Evolutionary conservation across 2,888 invertebrate genomes (phyloP).

Genomic region (Fissipunctia ypsillon): DNA sequence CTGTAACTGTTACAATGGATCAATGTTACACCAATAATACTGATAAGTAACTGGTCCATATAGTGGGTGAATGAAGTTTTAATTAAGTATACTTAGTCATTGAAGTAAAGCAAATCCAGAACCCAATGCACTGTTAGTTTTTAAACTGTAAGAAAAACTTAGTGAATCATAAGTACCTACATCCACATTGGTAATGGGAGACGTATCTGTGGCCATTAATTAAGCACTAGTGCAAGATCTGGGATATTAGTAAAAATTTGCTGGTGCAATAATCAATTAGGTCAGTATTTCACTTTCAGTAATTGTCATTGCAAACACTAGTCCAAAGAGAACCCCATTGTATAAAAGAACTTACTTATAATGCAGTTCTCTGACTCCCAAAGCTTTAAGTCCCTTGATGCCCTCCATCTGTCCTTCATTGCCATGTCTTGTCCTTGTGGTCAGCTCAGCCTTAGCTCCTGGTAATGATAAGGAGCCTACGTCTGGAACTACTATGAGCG

Average conservation of each 20-base stretch:
- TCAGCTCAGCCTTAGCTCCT: slow-evolving; percentile 96
- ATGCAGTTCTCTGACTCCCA: slow-evolving; percentile 88
- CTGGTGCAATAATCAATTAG: background rate
- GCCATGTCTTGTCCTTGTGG: slow-evolving; percentile 93
- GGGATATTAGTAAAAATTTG: background rate
- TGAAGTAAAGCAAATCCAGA: background rate
- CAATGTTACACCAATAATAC: slow-evolving; percentile 4
- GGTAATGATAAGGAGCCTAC: slow-evolving; percentile 96
- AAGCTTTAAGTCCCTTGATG: slow-evolving; percentile 95
- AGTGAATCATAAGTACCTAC: background rate
- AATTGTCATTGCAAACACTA: background rate
- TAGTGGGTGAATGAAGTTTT: background rate
- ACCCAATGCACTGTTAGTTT: background rate
- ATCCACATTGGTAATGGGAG: background rate
- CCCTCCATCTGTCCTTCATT: slow-evolving; percentile 95
- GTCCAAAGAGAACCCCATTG: background rate
- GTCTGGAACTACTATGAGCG: slow-evolving; percentile 99
- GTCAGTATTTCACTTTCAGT: background rate
- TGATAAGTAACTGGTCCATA: slow-evolving; percentile 1
- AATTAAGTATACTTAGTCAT: background rate
- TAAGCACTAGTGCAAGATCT: background rate
- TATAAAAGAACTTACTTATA: slow-evolving; percentile 82
- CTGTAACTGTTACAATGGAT: background rate
- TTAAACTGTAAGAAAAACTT: background rate
- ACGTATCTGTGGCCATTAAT: background rate